Evolutionary conservation across 2,113 vertebrate genomes (phyloP).

Genomic region (Callopanchax toddi): DNA sequence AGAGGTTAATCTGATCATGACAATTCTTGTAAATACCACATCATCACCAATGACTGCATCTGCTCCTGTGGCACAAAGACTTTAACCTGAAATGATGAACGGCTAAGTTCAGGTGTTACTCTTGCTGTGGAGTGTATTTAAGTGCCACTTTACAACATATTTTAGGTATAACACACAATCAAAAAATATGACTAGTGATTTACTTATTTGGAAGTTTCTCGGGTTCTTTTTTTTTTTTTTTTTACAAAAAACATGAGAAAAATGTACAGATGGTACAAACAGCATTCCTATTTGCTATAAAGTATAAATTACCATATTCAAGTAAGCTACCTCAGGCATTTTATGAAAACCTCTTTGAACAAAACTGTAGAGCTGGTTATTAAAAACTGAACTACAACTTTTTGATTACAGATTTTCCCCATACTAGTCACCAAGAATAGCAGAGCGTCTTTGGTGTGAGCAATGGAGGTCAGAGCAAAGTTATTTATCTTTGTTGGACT

Average conservation of each 20-base stretch:
- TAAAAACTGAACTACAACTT: constrained; percentile 16
- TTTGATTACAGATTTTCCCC: constrained; percentile 35
- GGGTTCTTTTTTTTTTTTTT: neutral
- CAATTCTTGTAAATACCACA: neutral
- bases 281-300: neutral
- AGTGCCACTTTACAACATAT: neutral
- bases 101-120: neutral
- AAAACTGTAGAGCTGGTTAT: neutral
- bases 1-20: neutral
- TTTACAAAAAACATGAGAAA: neutral
- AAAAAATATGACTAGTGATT: neutral
- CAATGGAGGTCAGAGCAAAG: constrained; percentile 63
- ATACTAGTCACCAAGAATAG: constrained; percentile 32
- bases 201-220: neutral
- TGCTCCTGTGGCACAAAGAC: neutral
- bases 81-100: neutral
- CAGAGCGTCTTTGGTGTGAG: constrained; percentile 53
- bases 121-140: neutral
- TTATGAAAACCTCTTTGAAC: neutral
- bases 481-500: constrained; percentile 68
- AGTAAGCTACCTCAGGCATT: neutral
- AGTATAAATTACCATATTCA: constrained; percentile 1
- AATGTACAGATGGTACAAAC: neutral
- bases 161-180: neutral
- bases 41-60: neutral